A percentile compares a stretch with the other conserved stretches of the same genome.
Conservation (phyloP, 2,113 vertebrate species). For the Dicerorhinus sumatrensis region DNA sequence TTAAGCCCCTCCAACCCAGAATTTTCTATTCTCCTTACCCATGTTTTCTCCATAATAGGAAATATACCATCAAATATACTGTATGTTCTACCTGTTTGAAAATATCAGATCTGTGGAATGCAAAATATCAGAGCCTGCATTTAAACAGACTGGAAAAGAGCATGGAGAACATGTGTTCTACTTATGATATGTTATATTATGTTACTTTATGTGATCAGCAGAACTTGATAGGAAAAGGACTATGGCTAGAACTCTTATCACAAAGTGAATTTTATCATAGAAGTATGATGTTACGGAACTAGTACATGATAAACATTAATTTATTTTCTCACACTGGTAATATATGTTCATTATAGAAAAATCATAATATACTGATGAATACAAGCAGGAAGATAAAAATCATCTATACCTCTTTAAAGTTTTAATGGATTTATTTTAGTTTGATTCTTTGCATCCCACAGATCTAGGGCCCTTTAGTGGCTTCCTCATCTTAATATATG, state of each 20-base stretch:
- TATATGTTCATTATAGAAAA: not conserved
- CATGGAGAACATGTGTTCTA: not conserved
- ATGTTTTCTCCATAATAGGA: not conserved
- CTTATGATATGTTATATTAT: not conserved
- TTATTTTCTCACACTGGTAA: slow-evolving; percentile 8
- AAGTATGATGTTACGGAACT: not conserved
- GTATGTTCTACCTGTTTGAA: not conserved
- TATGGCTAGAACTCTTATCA: not conserved
- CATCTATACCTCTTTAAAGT: not conserved
- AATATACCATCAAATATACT: not conserved
- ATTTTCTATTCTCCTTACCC: not conserved
- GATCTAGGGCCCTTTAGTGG: not conserved
- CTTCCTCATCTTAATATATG: not conserved
- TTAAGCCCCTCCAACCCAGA: not conserved
- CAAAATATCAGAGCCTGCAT: not conserved
- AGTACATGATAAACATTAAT: not conserved
- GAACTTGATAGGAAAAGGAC: not conserved
- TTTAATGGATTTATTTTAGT: not conserved
- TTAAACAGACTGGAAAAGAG: not conserved
- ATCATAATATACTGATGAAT: slow-evolving; percentile 15
- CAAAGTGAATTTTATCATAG: slow-evolving; percentile 1
- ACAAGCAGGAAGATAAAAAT: slow-evolving; percentile 30
- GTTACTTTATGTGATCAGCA: not conserved
- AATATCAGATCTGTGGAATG: too few relatives aligned
- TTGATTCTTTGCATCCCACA: not conserved